Evolutionary conservation across 2,797 vertebrate species (phyloP), one percentile per base, ranked within the genome.

Genomic region (Miichthys miiuy): DNA sequence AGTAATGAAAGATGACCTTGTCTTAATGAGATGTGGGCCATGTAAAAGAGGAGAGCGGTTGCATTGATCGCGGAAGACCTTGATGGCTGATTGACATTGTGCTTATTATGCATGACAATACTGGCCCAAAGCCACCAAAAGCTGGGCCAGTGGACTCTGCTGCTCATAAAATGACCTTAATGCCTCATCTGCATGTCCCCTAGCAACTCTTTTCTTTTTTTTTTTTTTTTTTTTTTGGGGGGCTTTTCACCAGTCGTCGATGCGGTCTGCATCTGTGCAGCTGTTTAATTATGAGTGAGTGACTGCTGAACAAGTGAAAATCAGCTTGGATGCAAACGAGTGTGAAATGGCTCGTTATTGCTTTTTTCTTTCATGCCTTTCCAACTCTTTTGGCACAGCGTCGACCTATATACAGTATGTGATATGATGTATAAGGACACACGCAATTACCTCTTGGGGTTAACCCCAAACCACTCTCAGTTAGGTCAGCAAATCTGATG

Each of bases 31-130:
- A 91, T 88, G 84, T 78, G 83, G 65, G 77, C 78, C 78, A 88
- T 92, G 88, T 82, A 88, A 88, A 90, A 82, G 82, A 82, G 85
- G 79, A 80, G 80, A 71, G 87, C 71, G 46, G 79, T 67, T 55
- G 86, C 91, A 95, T 92, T 93, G 90, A 94, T 94, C 61, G 84
- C 64, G 61, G 80, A 89, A 90, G 91, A 90, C 91, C 91, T 93
- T 93, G 92, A 91, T 84, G 84, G 86, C 81, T 92, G 91, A 94
- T 92, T 95, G 92, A 89, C 91, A 89, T 90, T 94, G 88, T 48
- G 77, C 81, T 95, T 94, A 93, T 94, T 92, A 94, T 93, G 91
- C 89, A 91, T 92, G 91, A 94, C 92, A 91, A 89, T 83, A 83
- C 86, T 92, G 91, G 88, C 91, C 83, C 80, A 84, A 81, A 93